phyloP scores from a whole-genome alignment of 1,140 invertebrate species.

The Drosophila prosaltans region DNA sequence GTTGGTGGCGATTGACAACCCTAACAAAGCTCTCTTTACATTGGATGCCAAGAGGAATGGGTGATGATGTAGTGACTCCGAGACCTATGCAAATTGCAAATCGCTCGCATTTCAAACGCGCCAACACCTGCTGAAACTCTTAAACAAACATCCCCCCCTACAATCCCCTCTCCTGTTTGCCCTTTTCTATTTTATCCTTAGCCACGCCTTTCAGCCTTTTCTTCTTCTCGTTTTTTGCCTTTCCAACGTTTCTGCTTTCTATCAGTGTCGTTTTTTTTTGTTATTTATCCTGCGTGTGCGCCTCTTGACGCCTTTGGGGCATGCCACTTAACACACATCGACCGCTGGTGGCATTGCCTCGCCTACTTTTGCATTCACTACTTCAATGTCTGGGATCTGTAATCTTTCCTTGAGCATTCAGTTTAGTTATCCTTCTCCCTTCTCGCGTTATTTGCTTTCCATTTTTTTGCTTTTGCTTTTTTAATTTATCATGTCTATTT shows the following conservation, averaged over 20 bases:
- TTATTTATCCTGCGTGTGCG: conserved; percentile 71
- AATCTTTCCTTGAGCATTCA: conserved; percentile 62
- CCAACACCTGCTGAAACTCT: conserved; percentile 61
- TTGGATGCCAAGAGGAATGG: neutral
- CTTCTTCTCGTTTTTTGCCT: conserved; percentile 3
- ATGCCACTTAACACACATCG: conserved; percentile 75
- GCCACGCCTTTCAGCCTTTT: conserved; percentile 19
- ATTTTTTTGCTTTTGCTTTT: conserved; percentile 64
- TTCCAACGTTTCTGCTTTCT: conserved; percentile 33
- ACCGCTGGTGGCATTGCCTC: conserved; percentile 45
- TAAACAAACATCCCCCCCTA: conserved; percentile 40
- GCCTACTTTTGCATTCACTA: conserved; percentile 30
- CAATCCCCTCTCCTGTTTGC: neutral
- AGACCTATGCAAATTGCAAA: conserved; percentile 66
- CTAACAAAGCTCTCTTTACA: conserved; percentile 26
- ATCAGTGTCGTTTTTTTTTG: conserved; percentile 70
- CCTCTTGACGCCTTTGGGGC: conserved; percentile 64
- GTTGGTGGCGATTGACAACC: conserved; percentile 27
- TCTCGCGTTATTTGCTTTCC: conserved; percentile 56
- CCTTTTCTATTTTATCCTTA: neutral
- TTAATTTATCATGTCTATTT: conserved; percentile 82
- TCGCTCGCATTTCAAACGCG: conserved; percentile 59
- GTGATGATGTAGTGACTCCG: neutral
- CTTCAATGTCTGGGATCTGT: conserved; percentile 21
- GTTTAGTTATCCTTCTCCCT: conserved; percentile 2